A percentile compares a stretch with the other conserved stretches of the same genome.
phyloP scores from a whole-genome alignment of 2,888 invertebrate genomes.

The Conus canariensis region DNA sequence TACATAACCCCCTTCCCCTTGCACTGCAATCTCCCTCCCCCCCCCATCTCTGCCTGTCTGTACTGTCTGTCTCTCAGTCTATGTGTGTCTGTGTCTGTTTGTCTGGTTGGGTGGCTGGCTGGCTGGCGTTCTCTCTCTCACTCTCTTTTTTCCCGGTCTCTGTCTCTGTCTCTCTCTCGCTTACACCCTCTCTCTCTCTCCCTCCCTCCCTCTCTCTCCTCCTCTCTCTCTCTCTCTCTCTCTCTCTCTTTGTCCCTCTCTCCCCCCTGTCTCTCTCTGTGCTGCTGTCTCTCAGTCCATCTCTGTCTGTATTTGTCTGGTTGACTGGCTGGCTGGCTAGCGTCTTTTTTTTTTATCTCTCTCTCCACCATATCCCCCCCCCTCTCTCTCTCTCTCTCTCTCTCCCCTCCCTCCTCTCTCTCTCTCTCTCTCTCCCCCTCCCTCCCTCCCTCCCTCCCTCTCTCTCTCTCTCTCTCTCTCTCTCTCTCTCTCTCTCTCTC shows the following conservation, averaged over 20 bases:
- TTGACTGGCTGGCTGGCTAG: too few species aligned
- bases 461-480: neutral
- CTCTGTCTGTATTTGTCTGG: neutral
- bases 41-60: neutral
- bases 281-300: neutral
- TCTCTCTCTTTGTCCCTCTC: neutral
- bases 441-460: neutral
- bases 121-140: neutral
- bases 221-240: neutral
- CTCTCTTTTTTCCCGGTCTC: too few species aligned
- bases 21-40: neutral
- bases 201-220: neutral
- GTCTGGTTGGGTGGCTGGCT: neutral
- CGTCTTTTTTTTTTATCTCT: neutral
- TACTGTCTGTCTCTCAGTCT: neutral
- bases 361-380: neutral
- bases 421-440: neutral
- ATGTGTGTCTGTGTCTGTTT: neutral
- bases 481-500: constrained; percentile 13
- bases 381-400: neutral
- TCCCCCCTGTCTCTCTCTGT: neutral
- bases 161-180: neutral
- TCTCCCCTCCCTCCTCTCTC: neutral
- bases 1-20: too few species aligned
- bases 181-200: neutral